Evolutionary conservation across 1,140 invertebrate genomes (phyloP).

Genomic region (Hyles euphorbiae): DNA sequence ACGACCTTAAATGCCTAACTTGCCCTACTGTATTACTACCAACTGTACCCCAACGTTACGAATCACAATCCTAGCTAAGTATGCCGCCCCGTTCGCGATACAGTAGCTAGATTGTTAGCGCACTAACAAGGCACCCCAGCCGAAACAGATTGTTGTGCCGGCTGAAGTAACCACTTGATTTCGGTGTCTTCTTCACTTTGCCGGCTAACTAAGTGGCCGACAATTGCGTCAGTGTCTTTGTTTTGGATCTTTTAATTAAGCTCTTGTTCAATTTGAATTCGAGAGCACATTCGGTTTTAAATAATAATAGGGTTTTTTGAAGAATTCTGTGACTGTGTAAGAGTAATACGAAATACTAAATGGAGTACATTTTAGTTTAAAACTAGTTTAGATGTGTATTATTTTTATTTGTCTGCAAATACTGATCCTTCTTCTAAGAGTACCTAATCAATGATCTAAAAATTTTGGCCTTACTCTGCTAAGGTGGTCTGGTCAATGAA

Average conservation of each 20-base stretch:
- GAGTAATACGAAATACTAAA: too few relatives aligned
- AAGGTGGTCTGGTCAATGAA: too few relatives aligned
- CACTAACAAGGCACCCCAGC: slow-evolving; percentile 21
- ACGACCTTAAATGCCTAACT: not conserved
- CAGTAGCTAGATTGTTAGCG: slow-evolving; percentile 23
- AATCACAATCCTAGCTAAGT: slow-evolving; percentile 25
- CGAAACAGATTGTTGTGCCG: slow-evolving; percentile 13
- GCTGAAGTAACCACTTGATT: slow-evolving; percentile 25
- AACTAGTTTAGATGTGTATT: too few relatives aligned
- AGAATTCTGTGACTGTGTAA: too few relatives aligned
- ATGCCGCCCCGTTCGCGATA: slow-evolving; percentile 17
- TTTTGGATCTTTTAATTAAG: slow-evolving; percentile 11
- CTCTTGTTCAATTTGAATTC: not conserved
- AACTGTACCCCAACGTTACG: slow-evolving; percentile 8
- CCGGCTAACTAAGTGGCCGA: slow-evolving; percentile 8
- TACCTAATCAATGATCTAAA: too few relatives aligned
- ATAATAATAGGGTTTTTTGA: too few relatives aligned
- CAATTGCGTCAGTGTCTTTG: slow-evolving; percentile 19
- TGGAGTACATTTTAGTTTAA: too few relatives aligned
- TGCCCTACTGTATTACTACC: not conserved
- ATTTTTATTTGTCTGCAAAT: too few relatives aligned
- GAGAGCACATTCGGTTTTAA: too few relatives aligned
- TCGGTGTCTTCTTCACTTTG: slow-evolving; percentile 15
- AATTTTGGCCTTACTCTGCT: too few relatives aligned
- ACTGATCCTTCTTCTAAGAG: too few relatives aligned